phyloP scores from a whole-genome alignment of 2,797 vertebrate species.

The Steatocranus sp. region DNA sequence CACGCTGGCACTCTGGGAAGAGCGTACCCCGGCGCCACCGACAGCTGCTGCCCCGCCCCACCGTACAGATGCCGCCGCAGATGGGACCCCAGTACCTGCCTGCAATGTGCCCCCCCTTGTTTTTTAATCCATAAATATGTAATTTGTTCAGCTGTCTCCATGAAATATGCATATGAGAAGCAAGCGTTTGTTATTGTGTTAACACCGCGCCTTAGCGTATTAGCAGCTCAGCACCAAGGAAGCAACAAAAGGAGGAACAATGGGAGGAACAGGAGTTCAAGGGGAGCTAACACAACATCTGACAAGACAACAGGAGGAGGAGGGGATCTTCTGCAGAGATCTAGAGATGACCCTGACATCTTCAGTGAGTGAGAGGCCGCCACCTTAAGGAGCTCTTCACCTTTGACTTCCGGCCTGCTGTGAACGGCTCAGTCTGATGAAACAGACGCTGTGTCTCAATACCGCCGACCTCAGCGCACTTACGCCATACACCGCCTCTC shows the following conservation, averaged over 20 bases:
- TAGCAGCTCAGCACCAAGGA: slow-evolving; percentile 54
- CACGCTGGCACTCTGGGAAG: background rate
- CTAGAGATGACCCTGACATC: background rate
- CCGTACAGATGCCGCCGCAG: slow-evolving; percentile 93
- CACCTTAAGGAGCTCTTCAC: background rate
- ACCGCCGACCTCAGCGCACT: background rate
- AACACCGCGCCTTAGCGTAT: slow-evolving; percentile 86
- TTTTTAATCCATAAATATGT: slow-evolving; percentile 98
- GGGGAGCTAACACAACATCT: background rate
- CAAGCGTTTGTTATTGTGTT: slow-evolving; percentile 74
- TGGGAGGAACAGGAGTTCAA: slow-evolving; percentile 7
- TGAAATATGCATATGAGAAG: slow-evolving; percentile 99
- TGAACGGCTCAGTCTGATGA: background rate
- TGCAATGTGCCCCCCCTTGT: slow-evolving; percentile 77
- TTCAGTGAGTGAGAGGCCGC: background rate
- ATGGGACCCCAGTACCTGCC: slow-evolving; percentile 94
- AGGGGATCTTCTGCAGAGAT: background rate
- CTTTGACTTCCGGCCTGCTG: background rate
- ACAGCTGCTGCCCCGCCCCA: slow-evolving; percentile 65
- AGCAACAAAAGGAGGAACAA: slow-evolving; percentile 22
- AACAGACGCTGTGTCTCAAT: background rate
- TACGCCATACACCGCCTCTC: background rate
- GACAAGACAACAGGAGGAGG: background rate
- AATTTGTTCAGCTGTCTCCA: slow-evolving; percentile 99
- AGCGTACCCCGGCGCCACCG: too few relatives aligned